A percentile compares a stretch with the other conserved stretches of the same genome.
These are phyloP conservation scores for Drosophila takahashii DNA, from an alignment of 1,140 invertebrate species.

Conservation along the genomic window DNA sequence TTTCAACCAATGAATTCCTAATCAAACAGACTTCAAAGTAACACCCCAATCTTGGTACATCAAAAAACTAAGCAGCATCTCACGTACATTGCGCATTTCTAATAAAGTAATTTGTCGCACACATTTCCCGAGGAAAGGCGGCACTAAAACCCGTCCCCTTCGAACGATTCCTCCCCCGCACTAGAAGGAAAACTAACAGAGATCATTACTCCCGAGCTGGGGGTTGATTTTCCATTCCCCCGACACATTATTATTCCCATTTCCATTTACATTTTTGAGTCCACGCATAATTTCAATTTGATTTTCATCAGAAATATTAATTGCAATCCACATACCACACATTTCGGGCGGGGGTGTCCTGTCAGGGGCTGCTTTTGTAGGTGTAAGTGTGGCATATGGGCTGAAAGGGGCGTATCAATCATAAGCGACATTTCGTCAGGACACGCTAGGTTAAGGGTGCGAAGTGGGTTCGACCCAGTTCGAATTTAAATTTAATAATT, in stretches of 20 bases:
- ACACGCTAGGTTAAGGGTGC: conserved; percentile 25
- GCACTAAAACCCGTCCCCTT: conserved; percentile 13
- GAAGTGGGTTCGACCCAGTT: conserved; percentile 11
- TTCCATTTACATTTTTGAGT: conserved; percentile 44
- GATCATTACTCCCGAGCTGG: conserved; percentile 23
- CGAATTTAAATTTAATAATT: conserved; percentile 71
- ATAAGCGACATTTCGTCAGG: conserved; percentile 42
- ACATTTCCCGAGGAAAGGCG: conserved; percentile 25
- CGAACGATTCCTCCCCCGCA: conserved; percentile 25
- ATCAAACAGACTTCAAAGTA: conserved; percentile 18
- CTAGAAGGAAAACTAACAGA: conserved; percentile 22
- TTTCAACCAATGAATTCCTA: conserved; percentile 7
- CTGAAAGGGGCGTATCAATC: conserved; percentile 59
- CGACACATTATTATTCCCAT: conserved; percentile 8
- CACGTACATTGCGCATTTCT: conserved; percentile 30
- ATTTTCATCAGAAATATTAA: conserved; percentile 76
- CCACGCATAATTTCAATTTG: conserved; percentile 73
- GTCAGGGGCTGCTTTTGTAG: conserved; percentile 23
- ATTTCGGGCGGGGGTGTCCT: conserved; percentile 47
- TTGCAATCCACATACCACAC: conserved; percentile 45
- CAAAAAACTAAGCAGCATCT: conserved; percentile 21
- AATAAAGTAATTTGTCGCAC: conserved; percentile 74
- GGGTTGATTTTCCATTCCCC: conserved; percentile 22
- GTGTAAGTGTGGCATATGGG: conserved; percentile 68
- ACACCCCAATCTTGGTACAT: conserved; percentile 15